Base-by-base conservation (phyloP, 30 jellyfish, hydroid and myxozoan species). In the Aurelia sp. region DNA sequence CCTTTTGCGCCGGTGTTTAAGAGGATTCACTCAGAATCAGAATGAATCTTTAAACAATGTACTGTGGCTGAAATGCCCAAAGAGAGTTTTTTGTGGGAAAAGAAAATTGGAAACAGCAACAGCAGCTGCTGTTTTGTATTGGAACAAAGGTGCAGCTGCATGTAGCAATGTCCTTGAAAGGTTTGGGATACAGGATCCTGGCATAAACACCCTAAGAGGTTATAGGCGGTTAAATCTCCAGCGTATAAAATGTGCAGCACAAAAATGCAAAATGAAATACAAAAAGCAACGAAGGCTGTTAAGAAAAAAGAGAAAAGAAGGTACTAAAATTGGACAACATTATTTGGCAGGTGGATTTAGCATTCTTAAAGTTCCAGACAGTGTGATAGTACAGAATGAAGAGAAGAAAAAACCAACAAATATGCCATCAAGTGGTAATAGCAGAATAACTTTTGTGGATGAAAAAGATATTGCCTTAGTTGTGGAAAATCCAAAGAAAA, bases 221-320 rank as follows among this genome's bases (percentile, higher is more conserved):
- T 62, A 38, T 62, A 31, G 72, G 40, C 27, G 72, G 72, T 41
- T 62, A 31, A 62, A 62, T 18, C 3, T n/a, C 72, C 72, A 62
- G 27, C 72, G 72, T 38, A n/a, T 62, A 41, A 62, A n/a, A 31
- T n/a, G 27, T 62, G 72, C 72, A 62, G 21, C 72, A 3, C 72
- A 62, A 38, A 62, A 62, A 17, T 62, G 72, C 27, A 62, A 18
- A 62, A 62, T 31, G 40, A 62, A 62, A 62, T 62, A 62, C 2
- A 31, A 8, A 62, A 62, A 62, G 21, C 72, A 62, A 38, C 21
- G 72, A 62, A 62, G 72, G 27, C 72, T 62, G 2, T 18, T 62
- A 62, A 62, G 72, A 62, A 62, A 38, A 62, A 62, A 62, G 27
- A 62, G 21, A 62, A 62, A 62, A 62, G 72, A 62, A 62, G 10